Evolutionary conservation across 2,888 invertebrate genomes (phyloP), one percentile per base, ranked within the genome.

Genomic region (Acleris cristana): DNA sequence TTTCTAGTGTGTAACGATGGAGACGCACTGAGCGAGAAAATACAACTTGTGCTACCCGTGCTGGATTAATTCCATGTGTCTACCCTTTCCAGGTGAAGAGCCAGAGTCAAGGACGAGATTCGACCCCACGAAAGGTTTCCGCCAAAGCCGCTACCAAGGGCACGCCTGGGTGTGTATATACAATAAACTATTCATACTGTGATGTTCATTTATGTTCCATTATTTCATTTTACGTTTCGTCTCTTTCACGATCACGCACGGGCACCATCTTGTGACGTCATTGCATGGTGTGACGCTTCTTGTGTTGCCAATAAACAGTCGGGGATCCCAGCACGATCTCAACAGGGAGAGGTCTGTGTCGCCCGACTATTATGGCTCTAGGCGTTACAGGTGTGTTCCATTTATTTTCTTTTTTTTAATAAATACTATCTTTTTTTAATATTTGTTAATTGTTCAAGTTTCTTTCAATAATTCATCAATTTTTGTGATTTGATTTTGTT

Each of bases 241-340:
- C 76, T 77, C 72, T 67, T 80, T 79, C 80, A 77, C 82, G 80
- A 73, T 78, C 77, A 69, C 76, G 70, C 79, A 79, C 83, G 76
- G 72, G 72, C 74, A 71, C 73, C 86, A 84, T 86, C 75, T 86
- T 88, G 86, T 90, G 89, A 86, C 86, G 90, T 90, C 86, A 86
- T 85, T 87, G 91, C 90, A 91, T 89, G 89, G 84, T 86, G 83
- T 86, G 76, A 64, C 79, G 73, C 80, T 78, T 81, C 78, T 62
- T 77, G 71, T 81, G 76, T 79, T 79, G 78, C 76, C 74, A 65
- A 70, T 80, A 69, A 63, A 71, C 87, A 96, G 96, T 82, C 95
- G 95, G 84, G 96, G 96, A 79, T 96, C 96, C 74, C 95, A 95
- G 91, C 95, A 96, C 93, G 96, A 96, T 87, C 93, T 96, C 77